Percentiles rank a stretch among this genome's conserved stretches.
Evolutionary conservation across 2,888 invertebrate genomes (phyloP).

Genomic region (Scelioninae gen. 1): DNA sequence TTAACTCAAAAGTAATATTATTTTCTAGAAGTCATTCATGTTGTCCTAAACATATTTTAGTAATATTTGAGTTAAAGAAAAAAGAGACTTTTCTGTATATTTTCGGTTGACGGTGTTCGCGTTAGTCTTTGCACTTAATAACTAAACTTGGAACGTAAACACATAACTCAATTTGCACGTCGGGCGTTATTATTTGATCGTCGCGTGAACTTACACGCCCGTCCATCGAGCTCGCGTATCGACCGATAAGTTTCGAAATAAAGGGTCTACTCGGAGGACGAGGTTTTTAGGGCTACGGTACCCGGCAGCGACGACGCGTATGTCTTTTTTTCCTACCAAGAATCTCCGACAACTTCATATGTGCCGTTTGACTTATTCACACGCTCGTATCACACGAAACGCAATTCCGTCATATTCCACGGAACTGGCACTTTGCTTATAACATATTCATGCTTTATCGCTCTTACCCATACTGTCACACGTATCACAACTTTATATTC

Average conservation of each 20-base stretch:
- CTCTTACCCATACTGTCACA: slow-evolving; percentile 11
- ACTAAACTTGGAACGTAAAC: slow-evolving; percentile 45
- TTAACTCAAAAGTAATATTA: too few relatives aligned
- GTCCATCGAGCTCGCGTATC: slow-evolving; percentile 16
- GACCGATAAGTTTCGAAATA: slow-evolving; percentile 37
- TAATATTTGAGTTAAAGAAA: background rate
- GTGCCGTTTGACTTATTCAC: slow-evolving; percentile 56
- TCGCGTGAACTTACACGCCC: slow-evolving; percentile 20
- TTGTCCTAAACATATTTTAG: background rate
- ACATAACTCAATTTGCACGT: slow-evolving; percentile 50
- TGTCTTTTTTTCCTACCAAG: slow-evolving; percentile 1
- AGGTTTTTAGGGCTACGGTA: slow-evolving; percentile 7
- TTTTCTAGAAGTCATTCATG: background rate
- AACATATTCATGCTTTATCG: slow-evolving; percentile 46
- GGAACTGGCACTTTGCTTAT: slow-evolving; percentile 47
- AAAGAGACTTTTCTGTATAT: background rate
- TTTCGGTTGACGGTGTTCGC: background rate
- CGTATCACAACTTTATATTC: slow-evolving; percentile 36
- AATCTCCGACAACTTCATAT: slow-evolving; percentile 16
- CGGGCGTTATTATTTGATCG: slow-evolving; percentile 38
- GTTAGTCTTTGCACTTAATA: slow-evolving; percentile 44
- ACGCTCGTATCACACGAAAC: slow-evolving; percentile 43
- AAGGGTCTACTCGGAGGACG: slow-evolving; percentile 11
- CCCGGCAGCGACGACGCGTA: slow-evolving; percentile 16
- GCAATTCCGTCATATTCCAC: slow-evolving; percentile 47